Base-by-base conservation (phyloP, 1,140 invertebrate genomes). In the Drosophila willistoni region DNA sequence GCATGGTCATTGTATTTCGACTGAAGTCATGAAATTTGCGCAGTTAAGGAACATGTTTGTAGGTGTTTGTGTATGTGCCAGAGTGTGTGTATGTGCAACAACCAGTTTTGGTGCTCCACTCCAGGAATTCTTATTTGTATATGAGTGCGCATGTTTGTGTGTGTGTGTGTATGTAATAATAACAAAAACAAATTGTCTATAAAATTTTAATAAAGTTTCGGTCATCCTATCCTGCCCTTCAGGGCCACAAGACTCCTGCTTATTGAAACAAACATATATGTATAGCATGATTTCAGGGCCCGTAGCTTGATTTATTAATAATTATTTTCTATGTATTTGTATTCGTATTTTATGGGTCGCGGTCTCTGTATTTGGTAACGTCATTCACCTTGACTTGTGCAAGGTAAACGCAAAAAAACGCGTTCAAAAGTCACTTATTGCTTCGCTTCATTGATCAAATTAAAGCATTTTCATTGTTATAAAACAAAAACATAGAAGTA, bases 361-460 rank as follows among this genome's bases (percentile, higher is more conserved):
- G 68, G 62, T 73, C 55, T 39, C 81, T 78, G 62, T 66, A 75
- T 78, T 86, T 85, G 81, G 76, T 78, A 85, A 79, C 82, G 83
- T 86, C 76, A 86, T 89, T 87, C 79, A 86, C 83, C 83, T 86
- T 86, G 84, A 83, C 77, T 87, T 72, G 51, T 59, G 71, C 77
- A 74, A 71, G 64, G 77, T 77, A 71, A 47, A 39, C 12, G 36
- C 36, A 39, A 39, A 39, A 39, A 39, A 76, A 60, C 73, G 44
- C 73, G 82, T 73, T 59, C 83, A 89, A 86, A 86, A 86, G 83
- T 86, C 83, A 64, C 55, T 22, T 51, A 51, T 12, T 59, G n/a
- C 22, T 61, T 42, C 73, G 79, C 74, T 81, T 73, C 70, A 81
- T 71, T 78, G 7, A 25, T 44, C 55, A 14, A 59, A 34, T 36